These are phyloP conservation scores for Tetragnatha montana DNA, from an alignment of 2,888 invertebrate species.

Conservation along the genomic window DNA sequence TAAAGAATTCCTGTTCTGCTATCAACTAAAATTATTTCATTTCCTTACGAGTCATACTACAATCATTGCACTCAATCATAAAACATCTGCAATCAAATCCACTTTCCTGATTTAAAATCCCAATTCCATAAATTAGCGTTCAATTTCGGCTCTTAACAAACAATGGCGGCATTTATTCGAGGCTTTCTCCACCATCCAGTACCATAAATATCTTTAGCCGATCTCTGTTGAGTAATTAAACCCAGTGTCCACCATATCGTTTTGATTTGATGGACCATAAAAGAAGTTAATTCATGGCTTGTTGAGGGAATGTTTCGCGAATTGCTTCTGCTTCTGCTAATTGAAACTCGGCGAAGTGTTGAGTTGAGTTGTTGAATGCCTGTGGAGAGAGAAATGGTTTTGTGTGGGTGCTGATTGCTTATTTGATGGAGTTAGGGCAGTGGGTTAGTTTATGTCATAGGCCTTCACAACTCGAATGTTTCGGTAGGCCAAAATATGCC, in stretches of 20 bases:
- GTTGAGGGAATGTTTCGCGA: not conserved
- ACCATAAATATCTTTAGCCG: not conserved
- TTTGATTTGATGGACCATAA: not conserved
- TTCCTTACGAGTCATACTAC: too few relatives aligned
- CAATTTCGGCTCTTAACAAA: not conserved
- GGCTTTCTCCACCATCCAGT: not conserved
- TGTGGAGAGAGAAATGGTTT: not conserved
- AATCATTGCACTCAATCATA: too few relatives aligned
- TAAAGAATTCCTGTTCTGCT: not conserved
- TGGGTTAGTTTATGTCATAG: too few relatives aligned
- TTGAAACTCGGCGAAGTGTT: not conserved
- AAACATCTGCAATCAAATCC: not conserved
- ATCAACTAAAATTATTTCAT: not conserved
- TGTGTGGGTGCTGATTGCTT: not conserved
- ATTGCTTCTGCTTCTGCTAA: not conserved
- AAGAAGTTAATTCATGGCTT: not conserved
- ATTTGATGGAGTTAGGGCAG: not conserved
- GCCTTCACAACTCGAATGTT: too few relatives aligned
- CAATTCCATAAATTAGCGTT: conserved; percentile 1
- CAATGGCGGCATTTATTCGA: not conserved
- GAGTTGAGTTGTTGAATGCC: not conserved
- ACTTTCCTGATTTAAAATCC: not conserved
- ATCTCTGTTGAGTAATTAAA: not conserved
- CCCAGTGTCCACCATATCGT: not conserved
- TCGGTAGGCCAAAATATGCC: too few relatives aligned